Evolutionary conservation across 2,797 vertebrate genomes (phyloP), one percentile per base, ranked within the genome.

Genomic region (Gadopsis bispinosus): DNA sequence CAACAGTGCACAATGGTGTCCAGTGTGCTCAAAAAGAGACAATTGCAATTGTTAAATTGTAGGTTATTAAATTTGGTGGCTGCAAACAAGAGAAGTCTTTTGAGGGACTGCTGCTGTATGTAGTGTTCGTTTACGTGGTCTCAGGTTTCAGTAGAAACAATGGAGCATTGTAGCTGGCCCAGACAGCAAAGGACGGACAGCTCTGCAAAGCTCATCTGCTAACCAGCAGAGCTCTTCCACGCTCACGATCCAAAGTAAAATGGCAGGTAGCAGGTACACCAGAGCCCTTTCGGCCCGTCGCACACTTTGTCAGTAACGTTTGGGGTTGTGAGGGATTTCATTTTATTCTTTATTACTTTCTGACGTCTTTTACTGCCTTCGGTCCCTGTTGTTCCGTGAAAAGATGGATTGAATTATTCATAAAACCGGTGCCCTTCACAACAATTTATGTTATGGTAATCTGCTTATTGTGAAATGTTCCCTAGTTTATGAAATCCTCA

Each of bases 131-230:
- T 95, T 96, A 95, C 95, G 88, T 79, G 79, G 82, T 90, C 90
- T 96, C 94, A 96, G 95, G 93, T 98, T 99, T 97, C 97, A 95
- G 83, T 83, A 88, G 95, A 96, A 96, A 97, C 96, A 98, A 97
- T 97, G 95, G 87, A 80, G 63, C 91, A 88, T 92, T 96, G 94
- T 95, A 95, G 95, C 92, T 85, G 92, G 85, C 92, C 84, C 92
- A 96, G 95, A 94, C 95, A 94, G 95, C 93, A 94, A 92, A 96
- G 95, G 95, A 95, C 95, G 95, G 95, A 94, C 93, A 91, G 93
- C 95, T 95, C 96, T 96, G 96, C 95, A 95, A 95, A 94, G 94
- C 95, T 96, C 96, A 96, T 97, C 96, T 96, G 91, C 95, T 55
- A 50, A 83, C 65, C 80, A 69, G 77, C 77, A 77, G 45, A 84